Base-by-base conservation (phyloP, 2,888 invertebrate genomes). In the Corbicula japonica region DNA sequence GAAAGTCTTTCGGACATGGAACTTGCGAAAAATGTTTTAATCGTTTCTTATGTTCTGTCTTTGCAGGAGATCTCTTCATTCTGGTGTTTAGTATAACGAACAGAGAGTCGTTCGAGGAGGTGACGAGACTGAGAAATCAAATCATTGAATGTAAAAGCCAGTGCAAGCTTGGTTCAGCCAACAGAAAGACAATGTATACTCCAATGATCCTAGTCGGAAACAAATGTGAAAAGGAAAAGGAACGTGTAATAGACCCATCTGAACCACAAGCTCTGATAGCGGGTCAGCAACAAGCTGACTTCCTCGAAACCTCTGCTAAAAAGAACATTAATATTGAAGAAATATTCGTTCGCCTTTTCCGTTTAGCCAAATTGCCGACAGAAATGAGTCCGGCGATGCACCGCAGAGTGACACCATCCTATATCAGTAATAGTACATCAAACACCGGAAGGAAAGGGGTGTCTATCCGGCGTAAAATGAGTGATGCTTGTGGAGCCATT, bases 161-260 rank as follows among this genome's bases (percentile, higher is more conserved):
- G 61, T 86, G 86, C 50, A 79, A 81, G 46, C 73, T 78, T 96
- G 96, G 88, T 65, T 62, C 71, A 18, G 30, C 94, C 30, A 87
- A 86, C 91, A 80, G 91, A 96, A 91, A 88, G 68, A 70, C 78
- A n/a, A 72, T 77, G 26, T 72, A 83, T 50, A 96, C 97, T 58
- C 97, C 97, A 48, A 97, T 97, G 96, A 96, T 97, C 65, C 95
- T 97, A 78, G 97, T 97, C 1, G 97, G 97, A 66, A 97, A 97
- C 93, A 97, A 97, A 94, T 96, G 96, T 93, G 97, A 97, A 94
- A 95, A 95, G 89, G 97, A 97, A 60, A 95, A 96, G 90, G 88
- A 90, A 54, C 77, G 97, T 94, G 96, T 96, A 77, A 97, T 97
- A 65, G 96, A 96, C 76, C 94, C 95, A 0, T 96, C 97, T 87